Percentiles rank a stretch among this genome's conserved stretches.
These are phyloP conservation scores for Drosophila pallidifrons DNA, from an alignment of 1,140 invertebrate genomes.

Conservation along the genomic window DNA sequence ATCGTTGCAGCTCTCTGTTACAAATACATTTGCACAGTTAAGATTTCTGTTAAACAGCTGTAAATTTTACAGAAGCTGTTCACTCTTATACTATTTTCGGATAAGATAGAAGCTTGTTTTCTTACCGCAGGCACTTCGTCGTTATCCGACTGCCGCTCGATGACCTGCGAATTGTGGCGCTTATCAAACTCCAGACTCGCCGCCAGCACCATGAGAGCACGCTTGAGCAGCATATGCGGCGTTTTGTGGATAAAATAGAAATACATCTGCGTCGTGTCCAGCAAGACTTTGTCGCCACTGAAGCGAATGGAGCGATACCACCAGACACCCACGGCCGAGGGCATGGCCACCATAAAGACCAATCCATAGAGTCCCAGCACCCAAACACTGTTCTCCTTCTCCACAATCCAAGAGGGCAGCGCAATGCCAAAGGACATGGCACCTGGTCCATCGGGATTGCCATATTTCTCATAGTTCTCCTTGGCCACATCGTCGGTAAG, in stretches of 20 bases:
- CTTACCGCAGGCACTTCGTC: constrained; percentile 96
- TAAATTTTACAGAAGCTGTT: not conserved
- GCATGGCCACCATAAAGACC: constrained; percentile 98
- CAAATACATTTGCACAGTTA: too few relatives aligned
- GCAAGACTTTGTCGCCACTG: constrained; percentile 96
- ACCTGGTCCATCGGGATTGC: constrained; percentile 99
- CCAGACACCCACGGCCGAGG: constrained; percentile 97
- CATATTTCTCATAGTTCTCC: constrained; percentile 99
- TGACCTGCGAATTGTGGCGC: constrained; percentile 96
- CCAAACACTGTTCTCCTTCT: constrained; percentile 99
- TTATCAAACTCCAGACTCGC: constrained; percentile 98
- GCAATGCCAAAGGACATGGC: constrained; percentile 99
- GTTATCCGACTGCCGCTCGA: constrained; percentile 97
- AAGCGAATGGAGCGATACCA: constrained; percentile 99
- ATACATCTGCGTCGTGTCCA: constrained; percentile 98
- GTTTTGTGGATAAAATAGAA: constrained; percentile 98
- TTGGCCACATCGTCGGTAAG: constrained; percentile 98
- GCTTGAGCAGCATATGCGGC: constrained; percentile 96
- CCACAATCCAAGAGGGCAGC: constrained; percentile 99
- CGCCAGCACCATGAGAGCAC: constrained; percentile 97
- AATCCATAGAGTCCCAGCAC: constrained; percentile 97
- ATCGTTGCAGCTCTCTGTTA: too few relatives aligned
- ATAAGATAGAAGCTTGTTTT: not conserved
- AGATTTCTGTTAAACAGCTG: too few relatives aligned
- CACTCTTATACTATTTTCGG: not conserved